Conservation (phyloP, 2,113 vertebrate genomes). For the Dolichallabes microphthalmus region DNA sequence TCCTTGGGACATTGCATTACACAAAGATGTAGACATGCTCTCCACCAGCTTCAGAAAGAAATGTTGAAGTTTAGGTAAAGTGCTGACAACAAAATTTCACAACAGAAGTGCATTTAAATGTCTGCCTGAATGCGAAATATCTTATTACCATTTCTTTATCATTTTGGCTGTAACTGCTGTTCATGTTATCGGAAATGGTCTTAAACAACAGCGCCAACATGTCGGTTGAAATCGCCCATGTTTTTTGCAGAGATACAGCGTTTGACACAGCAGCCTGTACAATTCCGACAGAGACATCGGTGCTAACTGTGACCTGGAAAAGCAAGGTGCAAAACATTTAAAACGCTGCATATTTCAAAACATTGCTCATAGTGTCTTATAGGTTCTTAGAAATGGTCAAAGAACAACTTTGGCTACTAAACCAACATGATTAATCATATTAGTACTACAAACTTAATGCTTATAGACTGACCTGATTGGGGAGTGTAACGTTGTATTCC, state of each 20-base stretch:
- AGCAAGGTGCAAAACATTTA: background rate
- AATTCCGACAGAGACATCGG: background rate
- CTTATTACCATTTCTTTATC: background rate
- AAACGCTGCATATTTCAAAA: background rate
- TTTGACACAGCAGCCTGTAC: background rate
- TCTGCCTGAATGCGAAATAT: background rate
- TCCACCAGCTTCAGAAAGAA: conserved; percentile 15
- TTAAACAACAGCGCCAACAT: background rate
- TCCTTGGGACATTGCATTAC: background rate
- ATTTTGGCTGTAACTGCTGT: background rate
- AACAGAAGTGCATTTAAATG: background rate
- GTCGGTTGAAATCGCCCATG: background rate
- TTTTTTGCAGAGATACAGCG: background rate
- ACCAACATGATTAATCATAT: background rate
- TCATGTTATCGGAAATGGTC: background rate
- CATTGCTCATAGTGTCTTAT: background rate
- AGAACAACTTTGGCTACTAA: background rate
- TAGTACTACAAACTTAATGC: background rate
- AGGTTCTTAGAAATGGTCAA: background rate
- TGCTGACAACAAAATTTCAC: background rate
- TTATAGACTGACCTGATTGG: background rate
- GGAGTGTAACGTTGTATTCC: background rate
- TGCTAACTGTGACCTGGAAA: background rate
- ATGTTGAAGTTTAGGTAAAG: background rate
- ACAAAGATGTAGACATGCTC: conserved; percentile 1